A percentile compares a stretch with the other conserved stretches of the same genome.
These are phyloP conservation scores for Gavia stellata DNA, from an alignment of 2,113 vertebrate species.

Conservation along the genomic window DNA sequence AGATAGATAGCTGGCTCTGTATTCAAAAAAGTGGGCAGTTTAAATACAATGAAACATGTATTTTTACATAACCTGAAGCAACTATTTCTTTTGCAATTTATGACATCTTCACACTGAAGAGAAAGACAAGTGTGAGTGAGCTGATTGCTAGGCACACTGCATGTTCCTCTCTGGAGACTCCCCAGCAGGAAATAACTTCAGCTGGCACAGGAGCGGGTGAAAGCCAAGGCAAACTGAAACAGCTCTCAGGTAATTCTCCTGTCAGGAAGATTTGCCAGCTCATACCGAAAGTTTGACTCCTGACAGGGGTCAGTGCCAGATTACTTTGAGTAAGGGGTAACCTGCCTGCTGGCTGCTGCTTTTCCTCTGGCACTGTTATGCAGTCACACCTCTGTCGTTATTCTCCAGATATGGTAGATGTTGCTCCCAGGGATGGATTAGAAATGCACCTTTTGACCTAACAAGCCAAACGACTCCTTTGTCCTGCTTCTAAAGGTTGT, in stretches of 20 bases:
- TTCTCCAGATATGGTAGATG: neutral
- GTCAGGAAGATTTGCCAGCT: neutral
- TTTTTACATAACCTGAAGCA: neutral
- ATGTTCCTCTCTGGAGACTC: neutral
- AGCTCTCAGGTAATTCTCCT: neutral
- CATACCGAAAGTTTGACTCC: neutral
- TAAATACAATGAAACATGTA: neutral
- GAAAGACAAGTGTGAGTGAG: neutral
- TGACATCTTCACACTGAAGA: neutral
- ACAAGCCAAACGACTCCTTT: neutral
- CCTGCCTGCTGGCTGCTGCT: neutral
- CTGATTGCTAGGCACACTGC: neutral
- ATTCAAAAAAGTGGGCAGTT: neutral
- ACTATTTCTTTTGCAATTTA: neutral
- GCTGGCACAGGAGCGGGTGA: neutral
- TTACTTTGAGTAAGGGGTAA: neutral
- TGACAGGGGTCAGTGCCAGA: neutral
- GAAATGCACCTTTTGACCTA: neutral
- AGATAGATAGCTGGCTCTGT: neutral
- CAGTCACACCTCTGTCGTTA: neutral
- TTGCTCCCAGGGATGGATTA: neutral
- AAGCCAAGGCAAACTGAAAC: neutral
- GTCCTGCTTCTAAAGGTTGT: neutral
- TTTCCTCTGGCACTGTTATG: neutral
- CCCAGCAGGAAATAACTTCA: neutral